Conservation (phyloP, 2,888 invertebrate species). For the Digitonthophagus gazella region DNA sequence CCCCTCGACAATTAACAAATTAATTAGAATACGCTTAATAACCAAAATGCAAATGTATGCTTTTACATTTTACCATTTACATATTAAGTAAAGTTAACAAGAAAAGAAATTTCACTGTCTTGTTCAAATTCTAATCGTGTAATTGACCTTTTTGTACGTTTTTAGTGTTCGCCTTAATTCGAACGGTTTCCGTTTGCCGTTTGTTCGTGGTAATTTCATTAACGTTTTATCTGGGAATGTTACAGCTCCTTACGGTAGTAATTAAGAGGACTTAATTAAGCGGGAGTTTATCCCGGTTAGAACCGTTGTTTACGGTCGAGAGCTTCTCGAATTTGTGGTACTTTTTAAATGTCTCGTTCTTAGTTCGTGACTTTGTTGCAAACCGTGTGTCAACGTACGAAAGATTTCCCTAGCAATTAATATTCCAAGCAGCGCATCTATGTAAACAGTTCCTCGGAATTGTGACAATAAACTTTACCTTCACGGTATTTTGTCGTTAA, state of each 20-base stretch:
- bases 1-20: not conserved
- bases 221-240: not conserved
- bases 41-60: not conserved
- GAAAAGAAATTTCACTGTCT: not conserved
- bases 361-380: not conserved
- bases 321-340: not conserved
- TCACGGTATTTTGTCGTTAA: constrained; percentile 7
- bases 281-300: not conserved
- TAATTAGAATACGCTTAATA: not conserved
- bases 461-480: constrained; percentile 29
- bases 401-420: constrained; percentile 38
- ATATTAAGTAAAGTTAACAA: not conserved
- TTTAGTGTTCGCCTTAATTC: not conserved
- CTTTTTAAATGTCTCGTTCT: not conserved
- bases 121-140: not conserved
- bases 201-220: not conserved
- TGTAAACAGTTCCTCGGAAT: constrained; percentile 39
- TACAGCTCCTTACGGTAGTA: not conserved
- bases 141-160: not conserved
- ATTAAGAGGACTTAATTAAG: not conserved
- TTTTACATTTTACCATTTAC: too few species aligned
- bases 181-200: not conserved
- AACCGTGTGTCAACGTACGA: constrained; percentile 39
- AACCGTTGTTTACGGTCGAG: not conserved
- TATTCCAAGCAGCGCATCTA: constrained; percentile 38